phyloP scores from a whole-genome alignment of 1,140 invertebrate genomes.

The Eueides isabella region DNA sequence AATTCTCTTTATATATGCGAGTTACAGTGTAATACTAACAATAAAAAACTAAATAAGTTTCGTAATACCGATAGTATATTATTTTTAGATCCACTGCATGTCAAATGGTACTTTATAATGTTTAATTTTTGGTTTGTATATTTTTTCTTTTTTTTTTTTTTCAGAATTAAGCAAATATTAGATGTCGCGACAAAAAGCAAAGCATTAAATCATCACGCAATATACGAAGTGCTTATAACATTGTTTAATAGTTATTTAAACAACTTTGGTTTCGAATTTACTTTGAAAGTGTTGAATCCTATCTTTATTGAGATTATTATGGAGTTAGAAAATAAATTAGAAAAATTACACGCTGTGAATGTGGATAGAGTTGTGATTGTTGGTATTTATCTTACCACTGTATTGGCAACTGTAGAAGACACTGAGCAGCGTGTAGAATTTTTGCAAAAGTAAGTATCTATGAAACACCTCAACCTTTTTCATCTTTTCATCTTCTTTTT shows the following conservation, averaged over 20 bases:
- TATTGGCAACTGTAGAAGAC: slow-evolving; percentile 59
- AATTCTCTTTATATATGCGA: too few relatives aligned
- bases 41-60: too few relatives aligned
- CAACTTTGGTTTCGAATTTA: slow-evolving; percentile 69
- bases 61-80: too few relatives aligned
- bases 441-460: slow-evolving; percentile 78
- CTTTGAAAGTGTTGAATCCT: slow-evolving; percentile 57
- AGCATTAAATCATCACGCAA: slow-evolving; percentile 57
- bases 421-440: slow-evolving; percentile 58
- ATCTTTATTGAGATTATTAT: slow-evolving; percentile 66
- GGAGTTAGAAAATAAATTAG: slow-evolving; percentile 74
- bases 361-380: slow-evolving; percentile 67
- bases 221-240: slow-evolving; percentile 65
- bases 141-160: slow-evolving; percentile 39
- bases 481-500: too few relatives aligned
- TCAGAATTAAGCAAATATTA: slow-evolving; percentile 71
- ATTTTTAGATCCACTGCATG: too few relatives aligned
- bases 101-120: too few relatives aligned
- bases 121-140: neutral
- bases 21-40: too few relatives aligned
- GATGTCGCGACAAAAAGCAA: slow-evolving; percentile 59
- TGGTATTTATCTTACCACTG: slow-evolving; percentile 71
- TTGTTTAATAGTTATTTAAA: slow-evolving; percentile 67
- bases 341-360: slow-evolving; percentile 69
- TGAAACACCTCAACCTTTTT: too few relatives aligned